Evolutionary conservation across 2,888 invertebrate species (phyloP).

Genomic region (Plagiodera versicolora): DNA sequence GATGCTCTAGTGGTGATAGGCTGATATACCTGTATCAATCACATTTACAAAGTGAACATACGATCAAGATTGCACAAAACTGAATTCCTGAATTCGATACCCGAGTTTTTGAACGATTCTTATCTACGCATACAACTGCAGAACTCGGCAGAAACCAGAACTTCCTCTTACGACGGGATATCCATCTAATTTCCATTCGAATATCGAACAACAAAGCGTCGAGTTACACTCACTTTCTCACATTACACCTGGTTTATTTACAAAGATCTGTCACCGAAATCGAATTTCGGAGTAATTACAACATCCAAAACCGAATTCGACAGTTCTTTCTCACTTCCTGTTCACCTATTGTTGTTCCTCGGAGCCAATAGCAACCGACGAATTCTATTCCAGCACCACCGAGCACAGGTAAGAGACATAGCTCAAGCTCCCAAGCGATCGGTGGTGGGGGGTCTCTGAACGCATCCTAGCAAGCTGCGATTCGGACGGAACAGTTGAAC

Average conservation of each 20-base stretch:
- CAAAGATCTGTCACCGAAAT: slow-evolving; percentile 27
- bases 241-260: slow-evolving; percentile 36
- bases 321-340: slow-evolving; percentile 38
- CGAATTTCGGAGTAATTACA: slow-evolving; percentile 33
- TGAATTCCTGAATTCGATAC: no score
- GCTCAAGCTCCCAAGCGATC: slow-evolving; percentile 26
- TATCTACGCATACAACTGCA: no score
- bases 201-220: slow-evolving; percentile 41
- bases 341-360: slow-evolving; percentile 34
- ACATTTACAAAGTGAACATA: no score
- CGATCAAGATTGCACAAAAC: no score
- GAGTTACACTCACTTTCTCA: slow-evolving; percentile 33
- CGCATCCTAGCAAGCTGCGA: slow-evolving; percentile 31
- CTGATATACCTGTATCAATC: no score
- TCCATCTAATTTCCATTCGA: slow-evolving; percentile 42
- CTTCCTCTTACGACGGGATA: slow-evolving; percentile 35
- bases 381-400: slow-evolving; percentile 25
- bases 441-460: slow-evolving; percentile 30
- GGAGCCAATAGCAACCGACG: slow-evolving; percentile 38
- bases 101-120: no score
- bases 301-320: slow-evolving; percentile 35
- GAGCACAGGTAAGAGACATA: slow-evolving; percentile 39
- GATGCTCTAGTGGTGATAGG: no score
- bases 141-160: slow-evolving; percentile 15
- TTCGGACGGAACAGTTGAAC: slow-evolving; percentile 18